Evolutionary conservation across 1,140 invertebrate genomes (phyloP).

Genomic region (Drosophila sechellia): DNA sequence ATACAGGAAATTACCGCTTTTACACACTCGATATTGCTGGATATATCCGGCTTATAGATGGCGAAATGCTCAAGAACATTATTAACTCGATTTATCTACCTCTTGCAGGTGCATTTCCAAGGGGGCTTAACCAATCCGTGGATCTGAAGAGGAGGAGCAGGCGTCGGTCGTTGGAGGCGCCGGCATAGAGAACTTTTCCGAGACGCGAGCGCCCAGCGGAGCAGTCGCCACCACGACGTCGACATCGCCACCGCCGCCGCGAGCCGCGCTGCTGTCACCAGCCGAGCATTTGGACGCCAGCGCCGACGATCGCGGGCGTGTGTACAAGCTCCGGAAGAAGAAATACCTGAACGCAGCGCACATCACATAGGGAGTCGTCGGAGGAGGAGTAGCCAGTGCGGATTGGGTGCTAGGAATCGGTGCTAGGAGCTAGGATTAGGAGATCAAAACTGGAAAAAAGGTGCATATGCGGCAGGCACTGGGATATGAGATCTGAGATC

Average conservation of each 20-base stretch:
- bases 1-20: constrained; percentile 10
- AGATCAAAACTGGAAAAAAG: constrained; percentile 5
- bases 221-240: constrained; percentile 83
- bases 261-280: constrained; percentile 66
- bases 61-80: too few relatives aligned
- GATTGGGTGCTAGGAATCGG: constrained; percentile 8
- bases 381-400: constrained; percentile 1
- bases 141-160: constrained; percentile 6
- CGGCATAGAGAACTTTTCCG: constrained; percentile 49
- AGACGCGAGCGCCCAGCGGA: constrained; percentile 67
- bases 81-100: not conserved
- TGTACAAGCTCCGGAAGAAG: constrained; percentile 84
- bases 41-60: constrained; percentile 3
- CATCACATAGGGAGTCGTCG: constrained; percentile 65
- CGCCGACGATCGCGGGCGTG: constrained; percentile 79
- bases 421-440: constrained; percentile 5
- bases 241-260: constrained; percentile 75
- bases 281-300: constrained; percentile 76
- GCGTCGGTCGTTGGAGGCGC: constrained; percentile 29
- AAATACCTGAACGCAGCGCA: constrained; percentile 70
- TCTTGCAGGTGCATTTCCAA: constrained; percentile 29
- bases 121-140: not conserved
- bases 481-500: too few relatives aligned
- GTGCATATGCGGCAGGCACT: not conserved
- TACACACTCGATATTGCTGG: constrained; percentile 8